Percentiles rank a stretch among this genome's conserved stretches.
These are phyloP conservation scores for Eristalis intricaria DNA, from an alignment of 2,888 invertebrate species.

Conservation along the genomic window DNA sequence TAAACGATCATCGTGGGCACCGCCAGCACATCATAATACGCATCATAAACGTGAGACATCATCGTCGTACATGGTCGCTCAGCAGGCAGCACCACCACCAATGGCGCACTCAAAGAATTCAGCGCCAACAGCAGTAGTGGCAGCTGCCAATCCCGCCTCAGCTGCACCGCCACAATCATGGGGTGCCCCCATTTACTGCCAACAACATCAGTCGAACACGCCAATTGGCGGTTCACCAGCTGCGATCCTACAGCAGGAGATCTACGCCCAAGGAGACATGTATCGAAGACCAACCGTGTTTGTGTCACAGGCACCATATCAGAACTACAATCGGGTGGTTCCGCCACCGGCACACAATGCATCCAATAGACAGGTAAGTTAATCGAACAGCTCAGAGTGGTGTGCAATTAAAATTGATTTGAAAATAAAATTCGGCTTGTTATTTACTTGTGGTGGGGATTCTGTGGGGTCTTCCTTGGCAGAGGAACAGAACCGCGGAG, in stretches of 20 bases:
- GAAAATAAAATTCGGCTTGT: not conserved
- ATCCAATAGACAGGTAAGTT: slow-evolving; percentile 81
- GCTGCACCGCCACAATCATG: slow-evolving; percentile 79
- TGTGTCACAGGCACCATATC: slow-evolving; percentile 83
- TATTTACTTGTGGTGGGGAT: not conserved
- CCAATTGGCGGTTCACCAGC: slow-evolving; percentile 81
- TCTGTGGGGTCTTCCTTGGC: not conserved
- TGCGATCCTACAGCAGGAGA: slow-evolving; percentile 80
- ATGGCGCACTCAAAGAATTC: slow-evolving; percentile 81
- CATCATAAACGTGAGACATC: slow-evolving; percentile 81
- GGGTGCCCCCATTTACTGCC: slow-evolving; percentile 81
- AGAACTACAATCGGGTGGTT: slow-evolving; percentile 80
- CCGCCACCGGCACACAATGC: slow-evolving; percentile 81
- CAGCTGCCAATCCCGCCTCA: slow-evolving; percentile 77
- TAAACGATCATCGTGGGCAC: slow-evolving; percentile 82
- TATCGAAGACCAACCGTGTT: slow-evolving; percentile 87
- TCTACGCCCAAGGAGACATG: slow-evolving; percentile 82
- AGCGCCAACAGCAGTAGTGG: slow-evolving; percentile 75
- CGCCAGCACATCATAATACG: slow-evolving; percentile 81
- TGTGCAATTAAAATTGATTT: not conserved
- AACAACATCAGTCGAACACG: slow-evolving; percentile 83
- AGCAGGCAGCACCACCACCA: slow-evolving; percentile 78
- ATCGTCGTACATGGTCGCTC: slow-evolving; percentile 75
- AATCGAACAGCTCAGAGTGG: not conserved
- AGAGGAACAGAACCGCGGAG: not conserved